Conservation (phyloP, 2,113 vertebrate species). For the Ariopsis seemanni region DNA sequence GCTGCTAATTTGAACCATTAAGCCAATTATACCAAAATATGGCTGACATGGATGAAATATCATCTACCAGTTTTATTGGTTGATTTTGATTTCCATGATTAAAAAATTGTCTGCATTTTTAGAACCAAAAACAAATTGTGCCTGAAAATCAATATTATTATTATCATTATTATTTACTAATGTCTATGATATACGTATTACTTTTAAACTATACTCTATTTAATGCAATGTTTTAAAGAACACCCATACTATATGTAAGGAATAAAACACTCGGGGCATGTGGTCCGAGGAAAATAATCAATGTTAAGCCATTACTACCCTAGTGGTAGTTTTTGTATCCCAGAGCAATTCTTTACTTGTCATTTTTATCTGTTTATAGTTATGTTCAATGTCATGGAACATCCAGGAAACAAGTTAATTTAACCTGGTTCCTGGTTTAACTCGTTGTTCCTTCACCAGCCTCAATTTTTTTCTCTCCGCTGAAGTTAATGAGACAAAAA, state of each 20-base stretch:
- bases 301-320: neutral
- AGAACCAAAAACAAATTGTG: neutral
- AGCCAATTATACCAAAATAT: neutral
- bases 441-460: neutral
- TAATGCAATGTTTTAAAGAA: neutral
- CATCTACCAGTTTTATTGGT: neutral
- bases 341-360: neutral
- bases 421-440: neutral
- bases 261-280: neutral
- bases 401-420: neutral
- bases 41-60: neutral
- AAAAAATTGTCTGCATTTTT: neutral
- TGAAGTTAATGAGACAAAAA: neutral
- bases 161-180: neutral
- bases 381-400: neutral
- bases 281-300: neutral
- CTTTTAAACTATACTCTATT: neutral
- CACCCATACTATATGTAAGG: neutral
- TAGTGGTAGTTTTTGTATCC: neutral
- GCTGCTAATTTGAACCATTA: neutral
- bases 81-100: neutral
- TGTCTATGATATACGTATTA: neutral
- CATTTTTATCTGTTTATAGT: neutral
- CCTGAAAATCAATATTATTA: neutral
- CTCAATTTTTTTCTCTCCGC: neutral